Evolutionary conservation across 2,113 vertebrate species (phyloP), one percentile per base, ranked within the genome.

Genomic region (Lagopus muta): DNA sequence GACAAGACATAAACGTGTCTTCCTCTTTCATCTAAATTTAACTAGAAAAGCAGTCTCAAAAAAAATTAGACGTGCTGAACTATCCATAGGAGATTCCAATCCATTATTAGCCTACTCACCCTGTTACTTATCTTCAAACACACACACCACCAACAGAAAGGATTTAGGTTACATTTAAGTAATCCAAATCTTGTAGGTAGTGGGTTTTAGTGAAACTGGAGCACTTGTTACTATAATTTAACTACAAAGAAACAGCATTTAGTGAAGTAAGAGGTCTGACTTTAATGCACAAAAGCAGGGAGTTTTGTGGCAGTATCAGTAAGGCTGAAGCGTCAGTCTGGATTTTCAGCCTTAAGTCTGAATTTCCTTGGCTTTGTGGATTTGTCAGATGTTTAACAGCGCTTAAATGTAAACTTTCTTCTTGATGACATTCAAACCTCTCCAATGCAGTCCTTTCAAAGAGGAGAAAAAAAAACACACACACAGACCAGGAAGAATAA

Each of bases 141-240:
- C 94, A 95, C 94, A 96, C 79, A 25, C 24, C 91, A 92, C 36
- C 71, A 89, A 87, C 93, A 97, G 93, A 67, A 94, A 90, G 92
- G 96, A 97, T 96, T 95, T 89, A 57, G 77, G 95, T 96, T 96
- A 80, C 67, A 70, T 96, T 95, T 94, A 66, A 88, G 87, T 95
- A 96, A 97, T 97, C 95, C 95, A 95, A 24, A 95, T 90, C 95
- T 96, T 97, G 95, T 97, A 96, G 91, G 86, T 93, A 47, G 73
- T 34, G 74, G 82, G 73, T 13, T 96, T 97, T 96, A 95, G 90
- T 32, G 73, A 96, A 97, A 97, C 47, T 97, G 92, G 95, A 95
- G 86, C 88, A 65, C 83, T 94, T 50, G 91, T 96, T 96, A 84
- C 92, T 95, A 77, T 95, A 96, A 96, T 96, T 96, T 95, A 94